These are phyloP conservation scores for Tetramorium parvispinum DNA, from an alignment of 1,140 invertebrate genomes.

Conservation along the genomic window DNA sequence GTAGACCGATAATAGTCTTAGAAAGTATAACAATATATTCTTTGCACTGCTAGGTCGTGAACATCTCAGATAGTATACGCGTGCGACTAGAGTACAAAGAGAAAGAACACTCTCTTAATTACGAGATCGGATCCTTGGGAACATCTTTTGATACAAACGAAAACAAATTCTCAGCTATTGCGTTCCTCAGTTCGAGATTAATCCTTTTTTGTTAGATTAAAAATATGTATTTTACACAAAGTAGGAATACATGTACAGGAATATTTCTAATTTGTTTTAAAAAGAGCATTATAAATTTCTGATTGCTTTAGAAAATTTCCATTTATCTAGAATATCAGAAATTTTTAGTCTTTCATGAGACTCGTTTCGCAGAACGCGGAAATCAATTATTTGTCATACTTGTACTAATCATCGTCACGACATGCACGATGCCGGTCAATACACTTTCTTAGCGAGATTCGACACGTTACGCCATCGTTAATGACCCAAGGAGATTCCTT, in stretches of 20 bases:
- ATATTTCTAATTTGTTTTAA: background rate
- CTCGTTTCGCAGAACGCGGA: slow-evolving; percentile 35
- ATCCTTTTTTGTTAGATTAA: background rate
- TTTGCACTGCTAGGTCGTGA: slow-evolving; percentile 14
- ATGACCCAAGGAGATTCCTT: slow-evolving; percentile 27
- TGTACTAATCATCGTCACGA: background rate
- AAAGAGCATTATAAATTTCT: background rate
- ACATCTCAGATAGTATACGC: slow-evolving; percentile 11
- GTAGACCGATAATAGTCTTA: slow-evolving; percentile 31
- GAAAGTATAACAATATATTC: slow-evolving; percentile 49
- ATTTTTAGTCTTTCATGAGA: background rate
- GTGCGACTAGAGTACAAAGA: slow-evolving; percentile 15
- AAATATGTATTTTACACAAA: background rate
- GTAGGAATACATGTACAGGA: background rate
- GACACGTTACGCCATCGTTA: slow-evolving; percentile 34
- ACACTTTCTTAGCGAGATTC: slow-evolving; percentile 38
- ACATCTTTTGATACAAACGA: slow-evolving; percentile 23
- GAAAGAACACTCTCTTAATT: slow-evolving; percentile 32
- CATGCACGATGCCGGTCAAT: background rate
- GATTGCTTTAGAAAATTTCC: background rate
- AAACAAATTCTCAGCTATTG: background rate
- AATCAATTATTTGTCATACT: slow-evolving; percentile 45
- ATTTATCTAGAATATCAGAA: background rate
- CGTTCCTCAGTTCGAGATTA: background rate
- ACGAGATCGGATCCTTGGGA: slow-evolving; percentile 16